phyloP scores from a whole-genome alignment of 2,797 vertebrate genomes.

The Lerista edwardsae region DNA sequence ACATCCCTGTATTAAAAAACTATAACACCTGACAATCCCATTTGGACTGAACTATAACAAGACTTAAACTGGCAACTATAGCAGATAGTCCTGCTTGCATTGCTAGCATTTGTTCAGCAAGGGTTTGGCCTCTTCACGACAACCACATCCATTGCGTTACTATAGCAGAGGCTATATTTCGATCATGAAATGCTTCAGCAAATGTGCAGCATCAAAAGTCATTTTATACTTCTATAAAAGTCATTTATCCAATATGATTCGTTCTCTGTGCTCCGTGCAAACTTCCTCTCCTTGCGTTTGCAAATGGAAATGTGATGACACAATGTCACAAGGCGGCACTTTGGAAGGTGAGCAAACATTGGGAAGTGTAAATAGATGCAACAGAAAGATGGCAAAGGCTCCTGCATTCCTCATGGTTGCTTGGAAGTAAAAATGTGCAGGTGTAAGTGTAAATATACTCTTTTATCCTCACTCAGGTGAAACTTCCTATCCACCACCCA shows the following conservation, averaged over 20 bases:
- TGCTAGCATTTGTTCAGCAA: constrained; percentile 41
- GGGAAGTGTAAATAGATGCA: constrained; percentile 37
- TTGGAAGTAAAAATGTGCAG: constrained; percentile 55
- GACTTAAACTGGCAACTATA: not conserved
- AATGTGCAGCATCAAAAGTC: constrained; percentile 27
- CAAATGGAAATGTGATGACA: constrained; percentile 61
- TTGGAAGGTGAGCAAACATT: constrained; percentile 52
- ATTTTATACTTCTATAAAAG: no score
- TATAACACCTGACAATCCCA: no score
- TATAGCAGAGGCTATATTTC: constrained; percentile 22
- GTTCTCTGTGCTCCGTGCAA: constrained; percentile 21
- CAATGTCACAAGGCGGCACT: constrained; percentile 35
- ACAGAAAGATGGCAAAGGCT: constrained; percentile 66
- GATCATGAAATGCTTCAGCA: constrained; percentile 16
- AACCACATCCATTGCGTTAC: not conserved
- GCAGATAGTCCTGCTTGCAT: not conserved
- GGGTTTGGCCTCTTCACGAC: constrained; percentile 6
- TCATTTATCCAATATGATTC: constrained; percentile 26
- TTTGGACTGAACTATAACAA: not conserved
- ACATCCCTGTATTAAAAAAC: not conserved
- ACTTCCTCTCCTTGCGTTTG: constrained; percentile 40
- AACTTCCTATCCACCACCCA: constrained; percentile 16
- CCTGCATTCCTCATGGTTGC: constrained; percentile 48
- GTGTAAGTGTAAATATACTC: constrained; percentile 52
- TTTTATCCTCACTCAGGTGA: constrained; percentile 34